Conservation (phyloP, 2,888 invertebrate genomes). For the Cephus spinipes region DNA sequence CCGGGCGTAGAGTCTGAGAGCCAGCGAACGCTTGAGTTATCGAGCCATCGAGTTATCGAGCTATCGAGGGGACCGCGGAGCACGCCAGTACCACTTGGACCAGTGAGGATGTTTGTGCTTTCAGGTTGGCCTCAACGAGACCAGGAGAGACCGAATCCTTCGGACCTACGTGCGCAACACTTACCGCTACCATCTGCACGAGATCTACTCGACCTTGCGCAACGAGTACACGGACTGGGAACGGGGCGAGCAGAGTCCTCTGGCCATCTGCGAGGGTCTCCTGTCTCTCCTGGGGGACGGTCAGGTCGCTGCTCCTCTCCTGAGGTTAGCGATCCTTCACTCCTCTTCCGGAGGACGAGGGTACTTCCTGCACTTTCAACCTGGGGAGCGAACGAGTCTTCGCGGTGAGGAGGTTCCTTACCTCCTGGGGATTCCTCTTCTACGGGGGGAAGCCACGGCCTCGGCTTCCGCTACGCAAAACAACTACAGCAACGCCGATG, state of each 20-base stretch:
- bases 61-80: background rate
- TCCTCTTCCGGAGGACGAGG: constrained; percentile 83
- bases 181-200: constrained; percentile 94
- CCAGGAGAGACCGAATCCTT: constrained; percentile 85
- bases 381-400: constrained; percentile 85
- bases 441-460: constrained; percentile 72
- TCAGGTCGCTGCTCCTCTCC: constrained; percentile 87
- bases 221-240: constrained; percentile 99
- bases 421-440: constrained; percentile 84
- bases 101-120: background rate
- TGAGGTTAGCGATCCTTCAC: constrained; percentile 84
- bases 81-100: background rate
- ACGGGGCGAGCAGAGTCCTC: constrained; percentile 84
- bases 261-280: constrained; percentile 84
- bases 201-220: constrained; percentile 91
- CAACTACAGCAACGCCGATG: constrained; percentile 85
- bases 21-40: background rate
- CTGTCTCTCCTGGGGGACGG: constrained; percentile 86
- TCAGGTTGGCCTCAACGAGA: constrained; percentile 91
- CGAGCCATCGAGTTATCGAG: background rate
- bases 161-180: constrained; percentile 94
- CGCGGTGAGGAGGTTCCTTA: constrained; percentile 90
- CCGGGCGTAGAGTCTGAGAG: background rate
- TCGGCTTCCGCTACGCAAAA: constrained; percentile 82
- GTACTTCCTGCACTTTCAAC: constrained; percentile 91